Base-by-base conservation (phyloP, 1,140 invertebrate species). In the Sarcophaga bullata region DNA sequence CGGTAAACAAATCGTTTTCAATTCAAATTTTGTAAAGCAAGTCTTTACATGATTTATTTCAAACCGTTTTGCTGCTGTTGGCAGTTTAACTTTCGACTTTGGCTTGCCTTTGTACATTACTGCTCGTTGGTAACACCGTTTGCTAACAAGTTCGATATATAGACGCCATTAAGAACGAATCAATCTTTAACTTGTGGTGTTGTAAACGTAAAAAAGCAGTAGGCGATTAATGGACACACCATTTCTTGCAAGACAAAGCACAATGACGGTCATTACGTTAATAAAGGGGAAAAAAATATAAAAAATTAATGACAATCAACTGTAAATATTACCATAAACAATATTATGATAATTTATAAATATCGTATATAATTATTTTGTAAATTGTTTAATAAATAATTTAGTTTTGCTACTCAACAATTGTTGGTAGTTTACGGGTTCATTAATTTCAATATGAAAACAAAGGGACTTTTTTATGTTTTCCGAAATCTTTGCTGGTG, bases 231-330 rank as follows among this genome's bases (percentile, higher is more conserved):
- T 58, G n/a, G 3, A 13, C 15, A 58, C 54, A 15, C 15, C 7
- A 15, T n/a, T n/a, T n/a, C 13, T n/a, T n/a, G n/a, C 4, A 58
- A 58, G 11, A 58, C 11, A 58, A 58, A n/a, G 3, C 54, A 58
- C n/a, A 58, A 58, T 58, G 54, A 58, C 13, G n/a, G n/a, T n/a
- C n/a, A 58, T 58, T 58, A 58, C n/a, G 54, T 58, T 58, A 58
- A n/a, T 58, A n/a, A 15, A 58, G n/a, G 15, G n/a, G 15, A 58
- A n/a, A n/a, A n/a, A n/a, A 58, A 58, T 58, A 58, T 15, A 58
- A 58, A n/a, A 15, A 15, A 15, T 58, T n/a, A 58, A 58, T 58
- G 54, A 58, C 54, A 58, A n/a, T n/a, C n/a, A 58, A 58, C 7
- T 58, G 15, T 58, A 58, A 58, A 58, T n/a, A 58, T 58, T 58